Evolutionary conservation across 2,888 invertebrate genomes (phyloP), one percentile per base, ranked within the genome.

Genomic region (Nephrocerus scutellatus): DNA sequence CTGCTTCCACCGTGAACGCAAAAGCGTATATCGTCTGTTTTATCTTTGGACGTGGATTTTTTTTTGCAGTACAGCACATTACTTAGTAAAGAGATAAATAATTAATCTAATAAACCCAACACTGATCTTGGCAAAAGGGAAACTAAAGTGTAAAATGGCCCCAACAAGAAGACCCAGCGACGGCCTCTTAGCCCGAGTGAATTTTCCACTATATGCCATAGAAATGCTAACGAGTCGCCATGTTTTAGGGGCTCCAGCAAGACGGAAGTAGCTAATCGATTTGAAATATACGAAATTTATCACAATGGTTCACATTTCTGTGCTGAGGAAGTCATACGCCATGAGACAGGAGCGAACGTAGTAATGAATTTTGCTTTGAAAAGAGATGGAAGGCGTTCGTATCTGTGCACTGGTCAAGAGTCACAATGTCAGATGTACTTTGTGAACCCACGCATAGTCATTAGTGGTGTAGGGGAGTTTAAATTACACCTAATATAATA

Each of bases 241-340:
- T 73, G 84, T 97, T 55, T 72, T 98, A 45, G 97, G 44, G 97
- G 98, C 40, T 84, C 90, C 23, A 84, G 95, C 12, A 95, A 93
- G 68, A 96, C 96, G 30, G 98, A 97, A 37, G 89, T 98, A 39
- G 85, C 87, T 23, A 98, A 98, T 76, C 91, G 92, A 66, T 90
- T 98, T 72, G 91, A 93, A 77, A 86, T 93, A 58, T 93, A 86
- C 70, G 92, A 93, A 68, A 70, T 93, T 36, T 84, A 82, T 39
- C 84, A 88, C 62, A 83, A 90, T 70, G 90, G 89, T 18, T 76
- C 74, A 21, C 79, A 80, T 50, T 88, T 90, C 60, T 74, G 86
- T 39, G 89, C 89, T 0, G 85, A 89, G 65, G 90, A 91, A 72
- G 82, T 92, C 40, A 80, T 86, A 60, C 76, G 90, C 36, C 84